Conservation (phyloP, 2,888 invertebrate species). For the Stegophylla sp. region DNA sequence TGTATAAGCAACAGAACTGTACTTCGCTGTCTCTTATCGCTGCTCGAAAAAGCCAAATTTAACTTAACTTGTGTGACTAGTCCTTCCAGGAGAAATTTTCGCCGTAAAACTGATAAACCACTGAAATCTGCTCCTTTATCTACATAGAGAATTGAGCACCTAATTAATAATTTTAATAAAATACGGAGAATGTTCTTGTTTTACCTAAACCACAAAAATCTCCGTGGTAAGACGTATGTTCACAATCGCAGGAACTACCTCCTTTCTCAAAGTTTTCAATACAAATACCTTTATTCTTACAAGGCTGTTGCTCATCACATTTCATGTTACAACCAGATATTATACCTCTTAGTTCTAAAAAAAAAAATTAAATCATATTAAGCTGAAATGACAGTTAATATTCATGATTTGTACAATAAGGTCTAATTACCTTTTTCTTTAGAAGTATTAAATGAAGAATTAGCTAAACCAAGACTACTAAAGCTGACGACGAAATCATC, state of each 20-base stretch:
- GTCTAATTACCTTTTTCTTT: slow-evolving; percentile 49
- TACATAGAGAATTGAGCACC: slow-evolving; percentile 60
- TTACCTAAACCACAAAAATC: slow-evolving; percentile 80
- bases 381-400: background rate
- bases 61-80: slow-evolving; percentile 80
- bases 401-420: background rate
- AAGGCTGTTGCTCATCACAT: slow-evolving; percentile 81
- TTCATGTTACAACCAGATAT: slow-evolving; percentile 86
- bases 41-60: slow-evolving; percentile 85
- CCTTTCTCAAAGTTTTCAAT: slow-evolving; percentile 87
- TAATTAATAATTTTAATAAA: no score
- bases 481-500: slow-evolving; percentile 81
- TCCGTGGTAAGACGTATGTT: slow-evolving; percentile 87
- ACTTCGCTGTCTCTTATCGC: slow-evolving; percentile 78
- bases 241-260: slow-evolving; percentile 86
- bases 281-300: slow-evolving; percentile 85
- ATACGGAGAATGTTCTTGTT: background rate
- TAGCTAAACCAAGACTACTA: slow-evolving; percentile 66
- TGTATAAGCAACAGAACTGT: slow-evolving; percentile 81
- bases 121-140: slow-evolving; percentile 90
- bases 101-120: slow-evolving; percentile 82
- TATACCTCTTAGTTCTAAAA: slow-evolving; percentile 72
- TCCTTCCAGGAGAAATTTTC: slow-evolving; percentile 77
- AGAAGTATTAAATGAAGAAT: slow-evolving; percentile 54
- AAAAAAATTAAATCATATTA: slow-evolving; percentile 12